phyloP scores from a whole-genome alignment of 2,113 vertebrate species.

The Martes martes region DNA sequence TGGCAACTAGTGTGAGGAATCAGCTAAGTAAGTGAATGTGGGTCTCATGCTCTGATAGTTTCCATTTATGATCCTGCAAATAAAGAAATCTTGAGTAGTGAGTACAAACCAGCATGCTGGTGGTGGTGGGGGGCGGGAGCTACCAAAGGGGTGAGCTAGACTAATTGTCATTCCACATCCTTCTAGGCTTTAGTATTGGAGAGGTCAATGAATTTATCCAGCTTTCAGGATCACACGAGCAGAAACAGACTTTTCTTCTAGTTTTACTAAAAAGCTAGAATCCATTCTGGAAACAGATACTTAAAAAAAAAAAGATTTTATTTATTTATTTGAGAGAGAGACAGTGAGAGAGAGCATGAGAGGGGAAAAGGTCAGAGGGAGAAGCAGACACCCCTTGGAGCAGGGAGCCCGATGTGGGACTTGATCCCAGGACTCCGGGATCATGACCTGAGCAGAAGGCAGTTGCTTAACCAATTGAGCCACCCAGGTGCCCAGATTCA shows the following conservation, averaged over 20 bases:
- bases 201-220: background rate
- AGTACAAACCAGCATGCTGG: background rate
- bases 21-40: slow-evolving; percentile 24
- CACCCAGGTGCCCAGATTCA: background rate
- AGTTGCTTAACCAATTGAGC: too few relatives aligned
- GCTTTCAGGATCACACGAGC: background rate
- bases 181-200: background rate
- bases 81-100: background rate
- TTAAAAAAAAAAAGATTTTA: too few relatives aligned
- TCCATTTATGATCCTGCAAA: slow-evolving; percentile 16
- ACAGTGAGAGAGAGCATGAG: too few relatives aligned
- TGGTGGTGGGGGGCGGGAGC: background rate
- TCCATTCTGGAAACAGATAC: background rate
- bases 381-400: too few relatives aligned
- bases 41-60: background rate
- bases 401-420: too few relatives aligned
- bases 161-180: background rate
- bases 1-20: slow-evolving; percentile 3
- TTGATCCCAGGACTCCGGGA: too few relatives aligned
- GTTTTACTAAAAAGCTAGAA: slow-evolving; percentile 26
- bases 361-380: too few relatives aligned
- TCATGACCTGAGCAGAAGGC: too few relatives aligned
- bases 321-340: too few relatives aligned
- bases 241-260: slow-evolving; percentile 2
- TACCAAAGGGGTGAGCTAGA: background rate